Conservation (phyloP, 1,140 invertebrate species). For the Tenebrio molitor region DNA sequence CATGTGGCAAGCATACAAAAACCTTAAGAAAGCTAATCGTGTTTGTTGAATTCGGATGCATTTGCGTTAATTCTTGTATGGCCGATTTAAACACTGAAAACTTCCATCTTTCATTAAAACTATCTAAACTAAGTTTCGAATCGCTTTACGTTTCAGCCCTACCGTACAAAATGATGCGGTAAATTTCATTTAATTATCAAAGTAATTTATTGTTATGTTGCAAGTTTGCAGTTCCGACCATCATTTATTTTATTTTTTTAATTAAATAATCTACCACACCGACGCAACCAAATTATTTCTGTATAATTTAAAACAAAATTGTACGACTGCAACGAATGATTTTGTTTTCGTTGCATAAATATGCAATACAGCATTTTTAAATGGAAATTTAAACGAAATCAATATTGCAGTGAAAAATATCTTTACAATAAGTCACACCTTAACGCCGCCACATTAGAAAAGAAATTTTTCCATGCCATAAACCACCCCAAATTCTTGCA, state of each 20-base stretch:
- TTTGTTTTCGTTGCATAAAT: too few species aligned
- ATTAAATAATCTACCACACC: too few species aligned
- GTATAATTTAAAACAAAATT: too few species aligned
- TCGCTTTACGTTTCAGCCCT: not conserved
- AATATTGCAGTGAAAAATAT: not conserved
- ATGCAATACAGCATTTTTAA: not conserved
- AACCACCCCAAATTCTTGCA: not conserved
- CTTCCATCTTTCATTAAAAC: conserved; percentile 2
- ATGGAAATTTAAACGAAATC: too few species aligned
- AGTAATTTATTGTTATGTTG: too few species aligned
- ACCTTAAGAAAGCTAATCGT: too few species aligned
- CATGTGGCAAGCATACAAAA: too few species aligned
- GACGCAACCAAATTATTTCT: too few species aligned
- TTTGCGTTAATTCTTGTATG: too few species aligned
- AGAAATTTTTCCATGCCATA: not conserved
- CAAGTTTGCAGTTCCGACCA: too few species aligned
- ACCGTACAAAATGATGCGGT: not conserved
- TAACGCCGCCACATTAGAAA: not conserved
- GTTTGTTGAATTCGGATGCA: not conserved
- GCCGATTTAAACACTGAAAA: not conserved
- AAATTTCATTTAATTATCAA: not conserved
- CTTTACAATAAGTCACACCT: not conserved
- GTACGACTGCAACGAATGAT: too few species aligned
- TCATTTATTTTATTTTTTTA: too few species aligned
- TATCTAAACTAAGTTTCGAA: not conserved